Percentiles rank a stretch among this genome's conserved stretches.
Conservation (phyloP, 2,113 vertebrate genomes). For the Pituophis catenifer region DNA sequence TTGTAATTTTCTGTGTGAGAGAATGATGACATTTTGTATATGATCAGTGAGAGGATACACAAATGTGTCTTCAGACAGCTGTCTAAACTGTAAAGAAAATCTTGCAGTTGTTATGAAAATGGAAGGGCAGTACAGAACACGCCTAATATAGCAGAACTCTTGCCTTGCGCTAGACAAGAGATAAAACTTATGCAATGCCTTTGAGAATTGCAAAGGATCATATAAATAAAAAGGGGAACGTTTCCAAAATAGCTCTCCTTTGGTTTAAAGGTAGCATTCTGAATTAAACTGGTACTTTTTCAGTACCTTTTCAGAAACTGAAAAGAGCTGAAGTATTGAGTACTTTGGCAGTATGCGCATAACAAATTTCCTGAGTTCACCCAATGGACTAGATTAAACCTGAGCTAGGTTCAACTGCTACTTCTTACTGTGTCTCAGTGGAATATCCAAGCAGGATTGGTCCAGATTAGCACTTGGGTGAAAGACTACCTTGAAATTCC, state of each 20-base stretch:
- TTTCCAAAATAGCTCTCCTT: not conserved
- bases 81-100: not conserved
- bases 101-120: not conserved
- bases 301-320: not conserved
- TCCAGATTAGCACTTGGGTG: not conserved
- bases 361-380: not conserved
- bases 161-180: not conserved
- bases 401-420: not conserved
- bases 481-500: not conserved
- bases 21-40: not conserved
- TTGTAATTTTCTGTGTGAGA: not conserved
- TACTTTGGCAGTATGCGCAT: not conserved
- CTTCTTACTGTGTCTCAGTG: not conserved
- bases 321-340: not conserved
- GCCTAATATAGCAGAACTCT: not conserved
- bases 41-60: accelerated
- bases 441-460: not conserved
- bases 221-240: not conserved
- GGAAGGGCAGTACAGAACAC: not conserved
- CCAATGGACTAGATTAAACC: not conserved
- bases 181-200: not conserved
- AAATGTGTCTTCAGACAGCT: not conserved
- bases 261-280: not conserved
- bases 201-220: not conserved
- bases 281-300: not conserved